Conservation (phyloP, 2,888 invertebrate genomes). For the Hemicrepidius hirtus region DNA sequence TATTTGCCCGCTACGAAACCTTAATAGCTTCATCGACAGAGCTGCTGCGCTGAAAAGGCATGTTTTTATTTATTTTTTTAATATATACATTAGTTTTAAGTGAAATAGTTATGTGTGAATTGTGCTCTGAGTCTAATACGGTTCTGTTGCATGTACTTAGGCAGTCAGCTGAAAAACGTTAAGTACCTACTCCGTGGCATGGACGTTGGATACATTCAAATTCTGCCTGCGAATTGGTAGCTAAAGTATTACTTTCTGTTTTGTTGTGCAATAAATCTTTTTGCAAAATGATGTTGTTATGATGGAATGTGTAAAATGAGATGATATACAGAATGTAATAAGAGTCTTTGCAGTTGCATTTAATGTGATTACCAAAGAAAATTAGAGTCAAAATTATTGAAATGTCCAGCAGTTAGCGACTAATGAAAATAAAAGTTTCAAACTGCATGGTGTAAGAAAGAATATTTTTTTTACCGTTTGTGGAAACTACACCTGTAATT, state of each 20-base stretch:
- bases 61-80: constrained; percentile 43
- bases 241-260: constrained; percentile 47
- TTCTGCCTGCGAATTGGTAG: constrained; percentile 48
- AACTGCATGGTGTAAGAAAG: not conserved
- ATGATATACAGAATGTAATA: constrained; percentile 36
- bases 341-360: constrained; percentile 40
- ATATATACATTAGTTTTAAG: constrained; percentile 21
- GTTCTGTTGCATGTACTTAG: constrained; percentile 50
- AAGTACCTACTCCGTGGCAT: constrained; percentile 43
- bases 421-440: not conserved
- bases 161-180: constrained; percentile 48
- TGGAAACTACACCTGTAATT: not conserved
- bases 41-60: constrained; percentile 49
- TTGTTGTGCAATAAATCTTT: constrained; percentile 48
- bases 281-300: constrained; percentile 32
- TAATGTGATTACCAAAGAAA: constrained; percentile 44
- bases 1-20: constrained; percentile 52
- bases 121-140: constrained; percentile 44
- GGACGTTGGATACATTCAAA: constrained; percentile 45
- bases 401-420: constrained; percentile 15
- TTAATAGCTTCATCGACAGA: constrained; percentile 49
- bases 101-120: constrained; percentile 24
- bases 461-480: too few species aligned
- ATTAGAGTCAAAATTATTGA: constrained; percentile 34
- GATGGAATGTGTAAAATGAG: constrained; percentile 34